A percentile compares a stretch with the other conserved stretches of the same genome.
phyloP scores from a whole-genome alignment of 2,888 invertebrate species.

The Caradrina kadenii region DNA sequence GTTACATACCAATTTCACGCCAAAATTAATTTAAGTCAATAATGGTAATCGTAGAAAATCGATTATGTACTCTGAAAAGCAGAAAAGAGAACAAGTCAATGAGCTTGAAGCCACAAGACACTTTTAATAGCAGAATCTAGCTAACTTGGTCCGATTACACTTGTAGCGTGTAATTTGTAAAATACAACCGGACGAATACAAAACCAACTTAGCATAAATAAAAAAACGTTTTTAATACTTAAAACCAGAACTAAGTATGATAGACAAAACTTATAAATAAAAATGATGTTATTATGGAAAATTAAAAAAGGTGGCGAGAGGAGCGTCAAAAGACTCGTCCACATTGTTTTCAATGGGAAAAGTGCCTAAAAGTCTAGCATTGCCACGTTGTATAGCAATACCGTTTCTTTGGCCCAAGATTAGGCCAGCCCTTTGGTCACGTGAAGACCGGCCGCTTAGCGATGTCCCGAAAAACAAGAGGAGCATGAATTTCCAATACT shows the following conservation, averaged over 20 bases:
- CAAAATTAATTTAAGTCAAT: slow-evolving; percentile 24
- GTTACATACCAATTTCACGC: slow-evolving; percentile 54
- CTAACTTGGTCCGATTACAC: slow-evolving; percentile 21
- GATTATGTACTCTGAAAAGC: slow-evolving; percentile 41
- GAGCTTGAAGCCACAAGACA: slow-evolving; percentile 9
- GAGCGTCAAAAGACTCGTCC: too few species aligned
- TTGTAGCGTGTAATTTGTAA: slow-evolving; percentile 10
- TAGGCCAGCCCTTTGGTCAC: too few species aligned
- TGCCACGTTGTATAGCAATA: too few species aligned
- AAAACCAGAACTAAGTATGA: too few species aligned
- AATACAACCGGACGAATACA: not conserved
- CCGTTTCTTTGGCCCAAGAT: too few species aligned
- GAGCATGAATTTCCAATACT: not conserved
- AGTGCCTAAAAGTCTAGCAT: too few species aligned
- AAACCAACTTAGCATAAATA: not conserved
- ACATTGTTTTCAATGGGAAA: too few species aligned
- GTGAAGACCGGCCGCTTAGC: too few species aligned
- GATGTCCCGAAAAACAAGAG: too few species aligned
- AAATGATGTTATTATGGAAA: too few species aligned
- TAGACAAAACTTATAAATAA: too few species aligned
- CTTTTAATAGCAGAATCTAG: slow-evolving; percentile 22
- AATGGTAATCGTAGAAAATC: slow-evolving; percentile 46
- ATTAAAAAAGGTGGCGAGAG: too few species aligned
- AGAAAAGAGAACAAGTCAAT: slow-evolving; percentile 28
- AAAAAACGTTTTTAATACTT: not conserved